These are phyloP conservation scores for Choloepus didactylus DNA, from an alignment of 2,797 vertebrate genomes.

Conservation along the genomic window DNA sequence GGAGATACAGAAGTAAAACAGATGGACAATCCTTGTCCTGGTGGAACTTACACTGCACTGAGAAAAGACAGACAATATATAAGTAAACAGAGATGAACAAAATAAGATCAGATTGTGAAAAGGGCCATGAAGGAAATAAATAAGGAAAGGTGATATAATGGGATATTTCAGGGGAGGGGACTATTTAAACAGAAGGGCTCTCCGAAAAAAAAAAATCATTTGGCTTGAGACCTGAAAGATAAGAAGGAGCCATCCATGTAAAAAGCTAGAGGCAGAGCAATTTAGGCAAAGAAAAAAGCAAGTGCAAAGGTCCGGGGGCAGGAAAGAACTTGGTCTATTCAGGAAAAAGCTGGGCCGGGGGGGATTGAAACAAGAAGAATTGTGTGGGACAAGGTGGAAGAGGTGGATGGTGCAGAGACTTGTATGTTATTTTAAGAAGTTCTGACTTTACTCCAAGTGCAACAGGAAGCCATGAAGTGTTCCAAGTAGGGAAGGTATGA, in stretches of 20 bases:
- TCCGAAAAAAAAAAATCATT: background rate
- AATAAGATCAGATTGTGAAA: background rate
- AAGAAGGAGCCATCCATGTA: background rate
- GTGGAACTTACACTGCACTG: background rate
- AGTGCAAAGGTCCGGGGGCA: constrained; percentile 24
- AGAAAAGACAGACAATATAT: background rate
- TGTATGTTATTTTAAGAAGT: background rate
- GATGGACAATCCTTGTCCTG: background rate
- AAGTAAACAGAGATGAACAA: background rate
- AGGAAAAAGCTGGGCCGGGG: background rate
- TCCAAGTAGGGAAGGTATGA: background rate
- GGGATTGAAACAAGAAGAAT: background rate
- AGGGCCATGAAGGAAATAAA: background rate
- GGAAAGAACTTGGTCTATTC: background rate
- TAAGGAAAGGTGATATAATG: background rate
- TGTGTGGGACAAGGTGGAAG: background rate
- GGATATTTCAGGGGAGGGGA: background rate
- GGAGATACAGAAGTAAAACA: background rate
- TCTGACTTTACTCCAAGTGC: background rate
- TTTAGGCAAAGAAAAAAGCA: background rate
- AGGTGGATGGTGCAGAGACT: background rate
- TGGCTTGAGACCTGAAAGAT: background rate
- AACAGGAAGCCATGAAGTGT: background rate
- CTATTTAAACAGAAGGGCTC: background rate
- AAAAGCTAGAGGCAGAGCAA: background rate